Base-by-base conservation (phyloP, 2,888 invertebrate genomes). In the Stomorhina lunata region DNA sequence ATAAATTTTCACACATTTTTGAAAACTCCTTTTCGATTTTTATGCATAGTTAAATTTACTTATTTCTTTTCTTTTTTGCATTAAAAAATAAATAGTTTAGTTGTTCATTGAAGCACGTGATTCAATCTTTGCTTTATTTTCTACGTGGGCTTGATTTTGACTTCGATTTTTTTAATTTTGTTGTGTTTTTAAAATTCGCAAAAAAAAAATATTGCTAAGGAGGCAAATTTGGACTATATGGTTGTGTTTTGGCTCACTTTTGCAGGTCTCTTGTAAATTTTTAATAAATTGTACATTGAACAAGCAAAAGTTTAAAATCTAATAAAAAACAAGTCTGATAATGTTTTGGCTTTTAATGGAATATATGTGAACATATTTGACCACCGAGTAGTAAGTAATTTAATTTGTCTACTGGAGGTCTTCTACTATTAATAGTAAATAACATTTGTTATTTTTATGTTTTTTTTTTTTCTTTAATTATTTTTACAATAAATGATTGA, bases 41-140 rank as follows among this genome's bases (percentile, higher is more conserved):
- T 59, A 59, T 37, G n/a, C 12, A 10, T 22, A 20, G 10, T 9
- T 3, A 12, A 25, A 5, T n/a, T 25, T n/a, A 5, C 12, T 48
- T 3, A 4, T 20, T 32, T 17, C 4, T 17, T 4, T 34, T n/a
- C 20, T 12, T 40, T 68, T 29, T 61, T 45, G 27, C 29, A 57
- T 72, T 65, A 37, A 65, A 65, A 57, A 65, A 48, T 59, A 83
- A 73, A 80, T 69, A 77, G 72, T 80, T 83, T 63, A 77, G 68
- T 73, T 73, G 73, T 65, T 69, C 68, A 79, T 76, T 71, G 79
- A 66, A 76, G 81, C 79, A 75, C 81, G 81, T 79, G 78, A 80
- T 78, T 80, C 78, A 80, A 78, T 78, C 69, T 78, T 45, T 83
- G 63, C 65, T 66, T 79, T 55, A 55, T 32, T 71, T 59, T 34